Evolutionary conservation across 2,888 invertebrate species (phyloP).

Genomic region (Cheilosia impressa): DNA sequence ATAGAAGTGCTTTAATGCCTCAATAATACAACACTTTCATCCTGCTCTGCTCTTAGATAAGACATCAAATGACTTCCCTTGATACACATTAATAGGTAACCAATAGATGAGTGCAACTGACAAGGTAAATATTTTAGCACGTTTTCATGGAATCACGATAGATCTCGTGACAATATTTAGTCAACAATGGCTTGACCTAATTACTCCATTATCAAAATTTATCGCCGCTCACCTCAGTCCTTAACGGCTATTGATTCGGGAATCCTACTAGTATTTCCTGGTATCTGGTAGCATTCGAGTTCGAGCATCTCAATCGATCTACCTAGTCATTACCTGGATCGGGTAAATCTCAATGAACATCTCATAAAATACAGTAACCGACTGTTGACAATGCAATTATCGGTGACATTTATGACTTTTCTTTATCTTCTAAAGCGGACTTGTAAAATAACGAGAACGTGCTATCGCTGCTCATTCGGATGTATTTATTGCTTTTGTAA

Average conservation of each 20-base stretch:
- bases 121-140: slow-evolving; percentile 48
- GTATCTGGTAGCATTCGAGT: slow-evolving; percentile 31
- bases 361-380: slow-evolving; percentile 69
- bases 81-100: slow-evolving; percentile 5
- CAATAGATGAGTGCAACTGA: background rate
- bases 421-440: slow-evolving; percentile 51
- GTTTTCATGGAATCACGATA: slow-evolving; percentile 26
- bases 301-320: slow-evolving; percentile 1
- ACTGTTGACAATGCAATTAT: slow-evolving; percentile 60
- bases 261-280: slow-evolving; percentile 37
- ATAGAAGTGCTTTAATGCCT: background rate
- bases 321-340: slow-evolving; percentile 46
- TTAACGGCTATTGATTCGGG: slow-evolving; percentile 15
- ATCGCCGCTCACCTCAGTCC: slow-evolving; percentile 55
- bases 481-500: slow-evolving; percentile 8
- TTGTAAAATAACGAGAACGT: slow-evolving; percentile 50
- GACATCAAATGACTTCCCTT: background rate
- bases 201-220: slow-evolving; percentile 71
- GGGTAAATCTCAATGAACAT: slow-evolving; percentile 55
- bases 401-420: slow-evolving; percentile 71
- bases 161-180: slow-evolving; percentile 60
- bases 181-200: slow-evolving; percentile 61
- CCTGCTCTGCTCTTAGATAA: background rate
- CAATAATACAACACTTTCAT: background rate
- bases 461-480: slow-evolving; percentile 47